These are phyloP conservation scores for Meriones unguiculatus DNA, from an alignment of 2,113 vertebrate genomes.

Conservation along the genomic window DNA sequence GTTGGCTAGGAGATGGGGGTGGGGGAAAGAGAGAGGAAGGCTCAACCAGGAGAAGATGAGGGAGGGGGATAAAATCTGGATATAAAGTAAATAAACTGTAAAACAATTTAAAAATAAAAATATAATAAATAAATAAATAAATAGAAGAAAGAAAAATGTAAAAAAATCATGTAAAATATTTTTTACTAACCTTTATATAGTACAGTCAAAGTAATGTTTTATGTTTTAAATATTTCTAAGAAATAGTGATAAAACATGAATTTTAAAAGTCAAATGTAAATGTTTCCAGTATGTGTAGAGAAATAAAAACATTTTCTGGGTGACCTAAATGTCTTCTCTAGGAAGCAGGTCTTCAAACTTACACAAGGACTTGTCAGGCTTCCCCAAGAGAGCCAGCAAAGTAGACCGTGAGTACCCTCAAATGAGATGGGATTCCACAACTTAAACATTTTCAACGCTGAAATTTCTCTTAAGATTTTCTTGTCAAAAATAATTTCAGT, in stretches of 20 bases:
- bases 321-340: not conserved
- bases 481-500: constrained; percentile 33
- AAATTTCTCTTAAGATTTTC: constrained; percentile 47
- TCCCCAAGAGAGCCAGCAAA: not conserved
- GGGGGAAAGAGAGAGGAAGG: no score
- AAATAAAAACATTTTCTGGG: not conserved
- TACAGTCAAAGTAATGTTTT: not conserved
- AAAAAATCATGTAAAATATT: not conserved
- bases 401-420: not conserved
- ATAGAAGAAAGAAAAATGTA: no score
- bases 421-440: not conserved
- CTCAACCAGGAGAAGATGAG: no score
- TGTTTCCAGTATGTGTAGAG: not conserved
- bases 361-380: not conserved
- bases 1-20: no score
- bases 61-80: no score
- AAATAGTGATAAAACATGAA: not conserved
- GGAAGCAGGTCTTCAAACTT: no score
- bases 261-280: not conserved
- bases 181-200: not conserved
- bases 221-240: not conserved
- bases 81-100: no score
- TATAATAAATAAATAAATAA: no score
- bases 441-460: not conserved
- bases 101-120: no score